Base-by-base conservation (phyloP, 2,888 invertebrate species). In the Stegophylla sp. region DNA sequence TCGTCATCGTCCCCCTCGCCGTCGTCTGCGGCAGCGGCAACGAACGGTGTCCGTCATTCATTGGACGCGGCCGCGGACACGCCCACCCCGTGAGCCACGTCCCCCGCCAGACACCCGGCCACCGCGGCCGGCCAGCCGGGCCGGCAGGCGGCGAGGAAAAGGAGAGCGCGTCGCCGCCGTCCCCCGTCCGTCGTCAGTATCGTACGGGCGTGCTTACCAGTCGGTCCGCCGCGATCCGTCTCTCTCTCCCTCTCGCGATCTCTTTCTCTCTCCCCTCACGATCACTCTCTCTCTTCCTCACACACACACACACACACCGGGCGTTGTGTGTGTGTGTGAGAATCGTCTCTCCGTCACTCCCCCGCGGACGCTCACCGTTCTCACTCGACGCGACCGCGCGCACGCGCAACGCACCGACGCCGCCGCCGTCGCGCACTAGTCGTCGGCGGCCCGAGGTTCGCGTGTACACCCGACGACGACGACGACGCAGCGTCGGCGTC, bases 201-300 rank as follows among this genome's bases (percentile, higher is more conserved):
- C 20, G 77, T 79, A 41, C 79, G 61, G 79, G 79, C 79, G 48
- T 41, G 79, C 71, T 71, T 71, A 79, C 79, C 79, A 71, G 79
- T 71, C 79, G 71, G 69, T 51, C 79, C 20, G 34, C 48, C 61
- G 76, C 56, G 53, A 43, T 43, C 69, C 43, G 23, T 75, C 75
- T 64, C 64, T 34, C 15, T 26, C 28, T 45, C 26, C 7, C 17
- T 2, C 45, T 1, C 66, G 4, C 53, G 71, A n/a, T 10, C 20
- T 23, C 26, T 34, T 23, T 45, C 23, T 17, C 23, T 43, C 56
- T 15, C 41, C 34, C 3, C 34, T 3, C 41, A n/a, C 43, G 64
- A n/a, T 17, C 34, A 15, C 48, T 34, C 34, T 34, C 7, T 34
- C 34, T 34, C 34, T 17, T 15, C 59, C 56, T 23, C 41, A 20